Evolutionary conservation across 2,797 vertebrate genomes (phyloP).

Genomic region (Lutjanus argentimaculatus): DNA sequence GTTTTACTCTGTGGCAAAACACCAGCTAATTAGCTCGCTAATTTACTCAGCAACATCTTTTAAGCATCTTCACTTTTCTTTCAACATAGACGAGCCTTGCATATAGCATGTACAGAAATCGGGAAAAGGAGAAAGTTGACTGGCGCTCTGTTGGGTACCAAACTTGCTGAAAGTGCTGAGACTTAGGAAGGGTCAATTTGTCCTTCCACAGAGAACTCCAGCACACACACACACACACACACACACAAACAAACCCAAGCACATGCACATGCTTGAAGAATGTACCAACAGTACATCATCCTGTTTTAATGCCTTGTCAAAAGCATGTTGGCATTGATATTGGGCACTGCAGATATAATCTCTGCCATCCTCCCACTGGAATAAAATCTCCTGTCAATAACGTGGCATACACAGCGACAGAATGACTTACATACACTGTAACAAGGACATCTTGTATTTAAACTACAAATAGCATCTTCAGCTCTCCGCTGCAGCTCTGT

Average conservation of each 20-base stretch:
- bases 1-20: too few species aligned
- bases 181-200: neutral
- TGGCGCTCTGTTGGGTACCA: too few species aligned
- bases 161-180: too few species aligned
- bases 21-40: too few species aligned
- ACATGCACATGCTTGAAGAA: neutral
- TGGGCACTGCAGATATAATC: slow-evolving; percentile 1
- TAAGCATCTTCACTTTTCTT: too few species aligned
- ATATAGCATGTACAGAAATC: too few species aligned
- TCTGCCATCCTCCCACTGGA: slow-evolving; percentile 22
- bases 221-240: neutral
- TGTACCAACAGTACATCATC: neutral
- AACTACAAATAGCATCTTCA: neutral
- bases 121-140: too few species aligned
- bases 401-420: neutral
- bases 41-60: too few species aligned
- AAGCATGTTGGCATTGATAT: slow-evolving; percentile 5
- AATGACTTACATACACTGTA: neutral
- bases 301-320: slow-evolving; percentile 6
- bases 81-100: too few species aligned
- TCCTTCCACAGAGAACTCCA: neutral
- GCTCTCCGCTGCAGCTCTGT: neutral
- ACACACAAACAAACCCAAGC: neutral
- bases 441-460: slow-evolving; percentile 8
- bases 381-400: slow-evolving; percentile 12